Evolutionary conservation across 2,888 invertebrate species (phyloP).

Genomic region (Molorchus minor): DNA sequence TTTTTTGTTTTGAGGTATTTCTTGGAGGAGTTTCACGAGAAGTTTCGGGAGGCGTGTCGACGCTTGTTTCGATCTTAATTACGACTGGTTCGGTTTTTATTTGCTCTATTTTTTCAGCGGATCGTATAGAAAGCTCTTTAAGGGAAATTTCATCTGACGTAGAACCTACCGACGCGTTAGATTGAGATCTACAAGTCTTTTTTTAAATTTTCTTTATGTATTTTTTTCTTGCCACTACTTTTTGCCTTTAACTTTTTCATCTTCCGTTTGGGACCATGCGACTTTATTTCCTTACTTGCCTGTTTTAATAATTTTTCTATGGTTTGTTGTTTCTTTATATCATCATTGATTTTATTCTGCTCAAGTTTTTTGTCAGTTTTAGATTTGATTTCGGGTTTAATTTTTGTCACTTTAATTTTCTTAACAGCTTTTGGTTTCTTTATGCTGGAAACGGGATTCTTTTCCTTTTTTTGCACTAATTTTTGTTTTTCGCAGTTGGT

Average conservation of each 20-base stretch:
- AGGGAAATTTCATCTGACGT: constrained; percentile 24
- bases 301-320: constrained; percentile 46
- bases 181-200: background rate
- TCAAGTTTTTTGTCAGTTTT: constrained; percentile 18
- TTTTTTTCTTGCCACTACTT: constrained; percentile 11
- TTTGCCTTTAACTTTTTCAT: constrained; percentile 26
- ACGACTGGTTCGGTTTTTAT: background rate
- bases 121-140: constrained; percentile 20
- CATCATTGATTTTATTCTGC: constrained; percentile 47
- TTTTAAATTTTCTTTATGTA: constrained; percentile 4
- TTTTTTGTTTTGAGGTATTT: constrained; percentile 16
- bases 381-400: constrained; percentile 16
- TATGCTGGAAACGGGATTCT: constrained; percentile 25
- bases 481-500: constrained; percentile 25
- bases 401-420: constrained; percentile 52
- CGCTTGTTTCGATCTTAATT: constrained; percentile 23
- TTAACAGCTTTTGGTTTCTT: constrained; percentile 24
- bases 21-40: constrained; percentile 28
- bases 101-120: background rate
- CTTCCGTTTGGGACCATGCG: constrained; percentile 23
- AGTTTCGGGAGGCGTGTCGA: constrained; percentile 28
- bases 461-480: constrained; percentile 30
- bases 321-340: constrained; percentile 43
- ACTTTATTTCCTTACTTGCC: constrained; percentile 40
- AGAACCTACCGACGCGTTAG: background rate